Base-by-base conservation (phyloP, 37 sponge, comb jelly and placozoan species). In the Ephydatia muelleri region DNA sequence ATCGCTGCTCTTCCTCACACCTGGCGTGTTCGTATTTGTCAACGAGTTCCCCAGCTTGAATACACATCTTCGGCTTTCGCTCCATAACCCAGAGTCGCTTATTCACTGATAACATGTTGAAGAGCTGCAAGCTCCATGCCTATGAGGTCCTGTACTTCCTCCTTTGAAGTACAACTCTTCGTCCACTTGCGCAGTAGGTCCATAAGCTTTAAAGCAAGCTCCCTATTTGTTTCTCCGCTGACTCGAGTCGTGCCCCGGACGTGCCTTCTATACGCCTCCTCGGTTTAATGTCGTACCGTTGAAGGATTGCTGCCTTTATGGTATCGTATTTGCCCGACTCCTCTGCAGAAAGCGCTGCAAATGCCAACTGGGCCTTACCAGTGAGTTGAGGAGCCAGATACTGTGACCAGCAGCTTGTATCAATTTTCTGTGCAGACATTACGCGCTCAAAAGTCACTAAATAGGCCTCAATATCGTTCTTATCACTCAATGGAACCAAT, bases 281-380 rank as follows among this genome's bases (percentile, higher is more conserved):
- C 85, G n/a, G 40, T n/a, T n/a, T 75, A 23, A 85, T 68, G 66
- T 90, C 70, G 38, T 90, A 90, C 48, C 81, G 57, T 13, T 11
- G 23, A 14, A 90, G 39, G 27, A 88, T 78, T 49, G 88, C 83
- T 2, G 70, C 79, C 71, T 88, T 88, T 37, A 88, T 27, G 22
- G 38, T 29, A 0, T 30, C 74, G 36, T 86, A 86, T 3, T 28
- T 49, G 5, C 73, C 27, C 0, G 43, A 43, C 43, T 43, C 43
- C 43, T 43, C 43, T 43, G 43, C 43, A 43, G 43, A 6, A 43
- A 43, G 43, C 43, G 80, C 73, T 64, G 84, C 84, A 75, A 67
- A 84, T 31, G 76, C 76, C 29, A 64, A 37, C 43, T 76, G 76
- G 28, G 84, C 84, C 67, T 43, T 43, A 43, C 43, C 43, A 6